These are phyloP conservation scores for Mus spretus DNA, from an alignment of 2,797 vertebrate species.

Conservation along the genomic window DNA sequence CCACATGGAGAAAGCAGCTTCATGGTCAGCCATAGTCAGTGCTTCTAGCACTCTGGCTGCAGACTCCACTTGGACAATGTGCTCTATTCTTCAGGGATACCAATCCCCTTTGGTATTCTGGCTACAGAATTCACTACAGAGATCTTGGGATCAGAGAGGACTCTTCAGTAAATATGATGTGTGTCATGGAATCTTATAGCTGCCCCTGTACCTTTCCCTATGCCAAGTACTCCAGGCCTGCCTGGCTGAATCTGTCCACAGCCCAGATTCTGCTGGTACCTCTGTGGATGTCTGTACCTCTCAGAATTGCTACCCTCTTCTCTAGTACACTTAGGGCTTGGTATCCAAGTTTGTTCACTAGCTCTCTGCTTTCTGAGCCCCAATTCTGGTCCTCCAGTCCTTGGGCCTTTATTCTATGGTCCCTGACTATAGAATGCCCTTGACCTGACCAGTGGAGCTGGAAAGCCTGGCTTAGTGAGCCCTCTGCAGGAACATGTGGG, in stretches of 20 bases:
- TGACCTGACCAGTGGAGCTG: not conserved
- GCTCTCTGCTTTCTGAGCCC: not conserved
- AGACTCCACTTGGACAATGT: not conserved
- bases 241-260: not conserved
- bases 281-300: not conserved
- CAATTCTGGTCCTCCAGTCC: not conserved
- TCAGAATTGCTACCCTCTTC: not conserved
- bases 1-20: not conserved
- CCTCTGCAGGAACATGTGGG: not conserved
- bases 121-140: not conserved
- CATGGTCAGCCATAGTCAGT: not conserved
- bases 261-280: not conserved
- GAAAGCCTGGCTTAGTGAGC: not conserved
- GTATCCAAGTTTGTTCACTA: not conserved
- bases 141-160: not conserved
- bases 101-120: not conserved
- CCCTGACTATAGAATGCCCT: not conserved
- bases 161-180: not conserved
- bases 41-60: not conserved
- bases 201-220: not conserved
- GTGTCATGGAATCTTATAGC: not conserved
- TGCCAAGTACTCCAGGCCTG: not conserved
- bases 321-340: not conserved
- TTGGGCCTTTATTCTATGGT: not conserved
- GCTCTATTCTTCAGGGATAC: not conserved